Evolutionary conservation across 2,113 vertebrate species (phyloP).

Genomic region (Chitala chitala): DNA sequence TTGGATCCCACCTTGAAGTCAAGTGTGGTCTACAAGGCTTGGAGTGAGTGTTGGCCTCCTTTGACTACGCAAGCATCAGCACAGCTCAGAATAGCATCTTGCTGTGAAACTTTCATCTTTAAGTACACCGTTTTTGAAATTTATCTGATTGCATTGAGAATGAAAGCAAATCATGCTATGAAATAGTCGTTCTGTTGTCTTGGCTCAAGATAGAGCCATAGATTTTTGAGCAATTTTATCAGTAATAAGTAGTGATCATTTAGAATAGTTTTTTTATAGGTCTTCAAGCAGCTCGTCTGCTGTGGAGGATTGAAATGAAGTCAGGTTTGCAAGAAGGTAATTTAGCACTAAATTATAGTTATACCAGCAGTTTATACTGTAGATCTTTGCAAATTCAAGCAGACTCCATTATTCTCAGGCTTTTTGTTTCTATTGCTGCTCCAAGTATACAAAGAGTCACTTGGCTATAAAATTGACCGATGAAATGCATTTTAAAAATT

Average conservation of each 20-base stretch:
- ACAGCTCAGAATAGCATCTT: not conserved
- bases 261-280: conserved; percentile 16
- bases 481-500: not conserved
- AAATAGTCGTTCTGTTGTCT: conserved; percentile 16
- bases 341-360: conserved; percentile 1
- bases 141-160: conserved; percentile 12
- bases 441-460: not conserved
- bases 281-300: conserved; percentile 9
- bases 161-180: conserved; percentile 17
- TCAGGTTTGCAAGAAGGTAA: conserved; percentile 1
- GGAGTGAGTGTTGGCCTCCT: conserved; percentile 9
- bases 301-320: not conserved
- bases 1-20: conserved; percentile 4
- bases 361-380: not conserved
- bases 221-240: conserved; percentile 17
- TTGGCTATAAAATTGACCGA: not conserved
- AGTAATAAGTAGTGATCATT: conserved; percentile 9
- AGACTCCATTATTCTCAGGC: not conserved
- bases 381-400: not conserved
- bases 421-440: not conserved
- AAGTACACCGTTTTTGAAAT: conserved; percentile 13
- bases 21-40: not conserved
- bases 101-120: conserved; percentile 25
- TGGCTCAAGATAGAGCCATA: not conserved
- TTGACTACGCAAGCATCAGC: conserved; percentile 14